Percentiles rank a stretch among this genome's conserved stretches.
These are phyloP conservation scores for Mesaphorura yosii DNA, from an alignment of 1,140 invertebrate species.

Conservation along the genomic window DNA sequence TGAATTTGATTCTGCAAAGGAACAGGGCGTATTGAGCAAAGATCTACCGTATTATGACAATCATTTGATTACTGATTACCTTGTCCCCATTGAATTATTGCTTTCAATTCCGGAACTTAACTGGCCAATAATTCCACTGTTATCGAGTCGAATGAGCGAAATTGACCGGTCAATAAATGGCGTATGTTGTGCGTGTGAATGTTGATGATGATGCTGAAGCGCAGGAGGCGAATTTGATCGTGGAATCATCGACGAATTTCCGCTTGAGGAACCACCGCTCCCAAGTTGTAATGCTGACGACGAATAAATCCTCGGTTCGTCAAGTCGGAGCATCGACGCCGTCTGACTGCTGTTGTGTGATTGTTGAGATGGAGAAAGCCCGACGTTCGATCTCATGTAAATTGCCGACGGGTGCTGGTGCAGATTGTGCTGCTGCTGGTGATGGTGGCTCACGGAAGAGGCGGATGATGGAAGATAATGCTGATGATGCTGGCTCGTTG, in stretches of 20 bases:
- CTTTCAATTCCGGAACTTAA: neutral
- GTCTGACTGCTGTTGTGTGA: no score
- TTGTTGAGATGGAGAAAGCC: slow-evolving; percentile 11
- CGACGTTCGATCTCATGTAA: neutral
- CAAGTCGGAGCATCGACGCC: slow-evolving; percentile 26
- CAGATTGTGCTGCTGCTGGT: slow-evolving; percentile 2
- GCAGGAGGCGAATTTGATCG: slow-evolving; percentile 27
- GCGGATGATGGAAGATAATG: no score
- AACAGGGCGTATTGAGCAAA: slow-evolving; percentile 4
- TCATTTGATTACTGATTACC: neutral
- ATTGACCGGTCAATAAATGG: slow-evolving; percentile 28
- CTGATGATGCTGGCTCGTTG: no score
- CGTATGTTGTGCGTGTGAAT: slow-evolving; percentile 13
- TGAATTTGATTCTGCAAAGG: slow-evolving; percentile 26
- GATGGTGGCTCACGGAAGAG: neutral
- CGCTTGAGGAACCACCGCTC: neutral
- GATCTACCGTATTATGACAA: no score
- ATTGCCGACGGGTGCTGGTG: neutral
- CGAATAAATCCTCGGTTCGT: slow-evolving; percentile 30
- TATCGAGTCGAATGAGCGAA: slow-evolving; percentile 29
- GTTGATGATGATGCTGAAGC: no score
- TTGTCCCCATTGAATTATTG: neutral
- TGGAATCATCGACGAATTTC: slow-evolving; percentile 13
- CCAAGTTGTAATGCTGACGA: slow-evolving; percentile 29
- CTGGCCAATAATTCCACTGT: slow-evolving; percentile 9